Percentiles rank a stretch among this genome's conserved stretches.
Evolutionary conservation across 1,140 invertebrate species (phyloP).

Genomic region (Drepana arcuata): DNA sequence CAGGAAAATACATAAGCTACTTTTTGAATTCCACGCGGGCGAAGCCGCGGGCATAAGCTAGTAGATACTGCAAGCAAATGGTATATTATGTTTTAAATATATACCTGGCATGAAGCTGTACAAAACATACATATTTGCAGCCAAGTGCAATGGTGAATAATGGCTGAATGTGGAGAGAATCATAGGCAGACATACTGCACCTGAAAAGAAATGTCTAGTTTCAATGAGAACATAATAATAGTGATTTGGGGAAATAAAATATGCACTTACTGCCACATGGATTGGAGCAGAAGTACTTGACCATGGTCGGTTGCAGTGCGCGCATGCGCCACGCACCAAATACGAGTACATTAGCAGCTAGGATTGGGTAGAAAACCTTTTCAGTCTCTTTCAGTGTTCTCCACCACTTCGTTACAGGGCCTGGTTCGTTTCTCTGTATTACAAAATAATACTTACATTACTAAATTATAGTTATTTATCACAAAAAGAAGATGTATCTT

Average conservation of each 20-base stretch:
- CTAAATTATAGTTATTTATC: too few species aligned
- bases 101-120: conserved; percentile 84
- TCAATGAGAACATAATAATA: conserved; percentile 5
- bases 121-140: conserved; percentile 96
- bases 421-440: conserved; percentile 71
- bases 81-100: conserved; percentile 1
- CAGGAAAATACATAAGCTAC: too few species aligned
- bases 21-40: too few species aligned
- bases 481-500: too few species aligned
- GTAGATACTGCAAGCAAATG: conserved; percentile 1
- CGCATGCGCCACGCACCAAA: conserved; percentile 89
- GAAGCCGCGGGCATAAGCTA: too few species aligned
- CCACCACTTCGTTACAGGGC: conserved; percentile 82
- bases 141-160: conserved; percentile 87
- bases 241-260: conserved; percentile 4
- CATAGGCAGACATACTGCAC: conserved; percentile 87
- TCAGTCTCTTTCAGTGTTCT: conserved; percentile 80
- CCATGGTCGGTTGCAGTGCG: conserved; percentile 81
- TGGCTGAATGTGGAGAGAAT: conserved; percentile 95
- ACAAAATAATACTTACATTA: too few species aligned
- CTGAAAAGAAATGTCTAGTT: conserved; percentile 71
- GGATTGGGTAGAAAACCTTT: conserved; percentile 86
- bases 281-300: conserved; percentile 89
- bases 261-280: conserved; percentile 78
- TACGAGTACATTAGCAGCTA: conserved; percentile 84